A percentile compares a stretch with the other conserved stretches of the same genome.
phyloP scores from a whole-genome alignment of 2,797 vertebrate genomes.

The Neomorphus geoffroyi region DNA sequence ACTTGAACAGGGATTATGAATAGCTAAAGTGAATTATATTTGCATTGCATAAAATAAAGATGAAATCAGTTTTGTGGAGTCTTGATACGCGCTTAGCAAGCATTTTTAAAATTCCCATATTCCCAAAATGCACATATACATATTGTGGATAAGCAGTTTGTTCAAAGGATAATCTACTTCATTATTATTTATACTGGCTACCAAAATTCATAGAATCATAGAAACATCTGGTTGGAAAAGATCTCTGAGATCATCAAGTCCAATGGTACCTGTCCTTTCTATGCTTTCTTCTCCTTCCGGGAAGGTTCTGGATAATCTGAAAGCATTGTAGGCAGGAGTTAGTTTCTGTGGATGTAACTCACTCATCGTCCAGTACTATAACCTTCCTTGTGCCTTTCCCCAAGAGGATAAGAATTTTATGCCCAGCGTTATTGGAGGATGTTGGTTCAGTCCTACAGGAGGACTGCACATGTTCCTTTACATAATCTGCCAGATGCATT shows the following conservation, averaged over 20 bases:
- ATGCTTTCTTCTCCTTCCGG: not conserved
- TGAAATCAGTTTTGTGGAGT: not conserved
- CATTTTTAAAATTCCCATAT: not conserved
- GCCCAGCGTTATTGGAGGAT: not conserved
- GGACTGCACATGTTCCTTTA: not conserved
- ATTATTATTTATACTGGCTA: not conserved
- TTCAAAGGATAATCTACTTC: not conserved
- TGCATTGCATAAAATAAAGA: constrained; percentile 17
- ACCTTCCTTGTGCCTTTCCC: not conserved
- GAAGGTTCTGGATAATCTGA: not conserved
- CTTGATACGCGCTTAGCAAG: not conserved
- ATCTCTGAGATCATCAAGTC: too few species aligned
- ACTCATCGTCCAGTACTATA: not conserved
- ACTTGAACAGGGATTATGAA: not conserved
- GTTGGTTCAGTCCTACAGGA: not conserved
- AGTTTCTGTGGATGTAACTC: not conserved
- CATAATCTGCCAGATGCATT: not conserved
- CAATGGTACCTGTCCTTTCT: too few species aligned
- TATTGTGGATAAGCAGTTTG: not conserved
- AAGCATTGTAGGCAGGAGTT: not conserved
- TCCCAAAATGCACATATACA: not conserved
- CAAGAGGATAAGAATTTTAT: not conserved
- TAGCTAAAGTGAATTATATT: not conserved
- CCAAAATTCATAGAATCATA: too few species aligned
- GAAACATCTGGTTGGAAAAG: too few species aligned